Conservation (phyloP, 2,113 vertebrate genomes). For the Pterocles burchelli region DNA sequence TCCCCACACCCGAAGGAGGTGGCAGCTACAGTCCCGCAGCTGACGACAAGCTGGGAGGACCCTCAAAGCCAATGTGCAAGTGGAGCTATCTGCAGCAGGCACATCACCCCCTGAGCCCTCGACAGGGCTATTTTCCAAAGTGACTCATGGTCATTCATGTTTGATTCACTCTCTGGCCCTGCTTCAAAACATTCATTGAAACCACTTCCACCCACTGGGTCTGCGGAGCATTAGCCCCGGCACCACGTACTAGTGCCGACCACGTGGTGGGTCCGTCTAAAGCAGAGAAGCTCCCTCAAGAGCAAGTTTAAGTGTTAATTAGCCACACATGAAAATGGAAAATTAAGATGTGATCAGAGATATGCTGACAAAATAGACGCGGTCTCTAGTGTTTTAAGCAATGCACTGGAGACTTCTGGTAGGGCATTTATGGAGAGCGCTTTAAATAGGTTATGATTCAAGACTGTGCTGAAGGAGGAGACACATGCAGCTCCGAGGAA, state of each 20-base stretch:
- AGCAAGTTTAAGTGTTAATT: background rate
- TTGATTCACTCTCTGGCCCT: conserved; percentile 57
- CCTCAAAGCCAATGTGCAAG: background rate
- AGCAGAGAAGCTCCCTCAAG: background rate
- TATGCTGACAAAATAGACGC: background rate
- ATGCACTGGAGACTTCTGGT: background rate
- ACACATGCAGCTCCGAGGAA: background rate
- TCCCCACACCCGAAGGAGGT: background rate
- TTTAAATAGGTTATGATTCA: background rate
- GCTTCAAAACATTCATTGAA: conserved; percentile 45
- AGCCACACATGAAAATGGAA: background rate
- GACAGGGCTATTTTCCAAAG: background rate
- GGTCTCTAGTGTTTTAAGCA: background rate
- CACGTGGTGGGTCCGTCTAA: background rate
- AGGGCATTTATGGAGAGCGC: background rate
- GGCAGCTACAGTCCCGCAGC: background rate
- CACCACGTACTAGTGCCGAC: background rate
- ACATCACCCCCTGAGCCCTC: background rate
- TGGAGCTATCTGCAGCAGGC: background rate
- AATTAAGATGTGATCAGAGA: background rate
- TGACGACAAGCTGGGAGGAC: background rate
- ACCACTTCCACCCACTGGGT: background rate
- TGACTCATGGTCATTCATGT: conserved; percentile 62
- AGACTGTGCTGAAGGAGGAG: background rate
- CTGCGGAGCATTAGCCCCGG: background rate